Evolutionary conservation across 1,140 invertebrate genomes (phyloP).

Genomic region (Temnothorax curvispinosus): DNA sequence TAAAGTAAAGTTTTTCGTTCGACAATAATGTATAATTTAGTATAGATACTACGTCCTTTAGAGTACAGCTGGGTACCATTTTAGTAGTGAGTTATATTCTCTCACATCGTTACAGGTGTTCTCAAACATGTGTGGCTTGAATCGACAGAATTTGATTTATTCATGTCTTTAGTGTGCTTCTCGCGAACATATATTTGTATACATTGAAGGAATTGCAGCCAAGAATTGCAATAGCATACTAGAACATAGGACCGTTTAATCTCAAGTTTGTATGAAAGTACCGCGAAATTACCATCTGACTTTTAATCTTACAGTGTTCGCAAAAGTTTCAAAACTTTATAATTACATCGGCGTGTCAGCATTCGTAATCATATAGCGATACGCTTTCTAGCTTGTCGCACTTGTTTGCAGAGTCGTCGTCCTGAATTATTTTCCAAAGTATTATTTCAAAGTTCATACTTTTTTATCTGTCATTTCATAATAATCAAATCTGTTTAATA

Average conservation of each 20-base stretch:
- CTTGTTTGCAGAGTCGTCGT: neutral
- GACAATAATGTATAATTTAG: constrained; percentile 33
- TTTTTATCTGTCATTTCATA: neutral
- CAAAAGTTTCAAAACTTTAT: constrained; percentile 3
- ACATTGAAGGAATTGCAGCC: neutral
- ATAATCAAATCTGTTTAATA: neutral
- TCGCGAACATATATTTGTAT: constrained; percentile 9
- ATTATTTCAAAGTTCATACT: neutral
- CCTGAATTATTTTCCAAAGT: neutral
- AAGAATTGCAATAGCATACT: constrained; percentile 16
- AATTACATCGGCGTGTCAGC: constrained; percentile 8
- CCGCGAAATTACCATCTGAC: constrained; percentile 12
- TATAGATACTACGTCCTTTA: neutral
- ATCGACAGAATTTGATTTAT: constrained; percentile 57
- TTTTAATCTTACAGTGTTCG: constrained; percentile 24
- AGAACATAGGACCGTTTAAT: neutral
- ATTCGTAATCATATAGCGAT: neutral
- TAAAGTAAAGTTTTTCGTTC: neutral
- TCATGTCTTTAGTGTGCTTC: constrained; percentile 16
- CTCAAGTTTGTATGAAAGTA: constrained; percentile 14
- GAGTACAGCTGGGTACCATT: constrained; percentile 1
- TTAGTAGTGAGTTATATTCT: constrained; percentile 10
- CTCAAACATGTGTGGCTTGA: constrained; percentile 19
- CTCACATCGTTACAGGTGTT: constrained; percentile 17
- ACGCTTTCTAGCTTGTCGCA: neutral